phyloP scores from a whole-genome alignment of 2,888 invertebrate genomes.

The Drosophila testacea region DNA sequence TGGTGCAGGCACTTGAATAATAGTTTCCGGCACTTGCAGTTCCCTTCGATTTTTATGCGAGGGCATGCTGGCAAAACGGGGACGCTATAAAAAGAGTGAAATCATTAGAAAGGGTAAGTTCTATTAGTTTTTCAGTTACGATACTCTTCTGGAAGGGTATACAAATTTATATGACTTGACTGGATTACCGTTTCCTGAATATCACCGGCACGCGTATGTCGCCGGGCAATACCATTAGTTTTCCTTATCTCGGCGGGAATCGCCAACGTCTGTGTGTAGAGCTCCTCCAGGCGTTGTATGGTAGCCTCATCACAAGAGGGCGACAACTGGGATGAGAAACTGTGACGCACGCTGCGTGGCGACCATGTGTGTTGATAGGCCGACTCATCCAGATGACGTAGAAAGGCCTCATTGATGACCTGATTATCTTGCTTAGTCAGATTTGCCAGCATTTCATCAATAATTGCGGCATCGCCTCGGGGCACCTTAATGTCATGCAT shows the following conservation, averaged over 20 bases:
- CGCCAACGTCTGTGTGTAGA: conserved; percentile 62
- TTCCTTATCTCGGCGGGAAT: conserved; percentile 30
- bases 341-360: conserved; percentile 71
- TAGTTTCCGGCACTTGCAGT: conserved; percentile 13
- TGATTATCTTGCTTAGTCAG: conserved; percentile 73
- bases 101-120: no score
- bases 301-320: conserved; percentile 55
- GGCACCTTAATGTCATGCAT: conserved; percentile 88
- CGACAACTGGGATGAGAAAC: conserved; percentile 49
- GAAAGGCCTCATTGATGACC: conserved; percentile 66
- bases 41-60: conserved; percentile 29
- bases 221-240: conserved; percentile 48
- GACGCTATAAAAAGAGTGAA: conserved; percentile 37
- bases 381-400: conserved; percentile 67
- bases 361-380: conserved; percentile 84
- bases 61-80: conserved; percentile 71
- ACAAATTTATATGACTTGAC: no score
- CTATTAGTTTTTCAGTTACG: neutral
- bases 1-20: conserved; percentile 35
- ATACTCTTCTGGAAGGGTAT: no score
- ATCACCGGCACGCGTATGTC: conserved; percentile 46
- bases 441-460: conserved; percentile 82
- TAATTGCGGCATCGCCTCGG: conserved; percentile 87
- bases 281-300: conserved; percentile 76
- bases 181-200: conserved; percentile 33